These are phyloP conservation scores for Hyperopisus bebe DNA, from an alignment of 2,113 vertebrate genomes.

Conservation along the genomic window DNA sequence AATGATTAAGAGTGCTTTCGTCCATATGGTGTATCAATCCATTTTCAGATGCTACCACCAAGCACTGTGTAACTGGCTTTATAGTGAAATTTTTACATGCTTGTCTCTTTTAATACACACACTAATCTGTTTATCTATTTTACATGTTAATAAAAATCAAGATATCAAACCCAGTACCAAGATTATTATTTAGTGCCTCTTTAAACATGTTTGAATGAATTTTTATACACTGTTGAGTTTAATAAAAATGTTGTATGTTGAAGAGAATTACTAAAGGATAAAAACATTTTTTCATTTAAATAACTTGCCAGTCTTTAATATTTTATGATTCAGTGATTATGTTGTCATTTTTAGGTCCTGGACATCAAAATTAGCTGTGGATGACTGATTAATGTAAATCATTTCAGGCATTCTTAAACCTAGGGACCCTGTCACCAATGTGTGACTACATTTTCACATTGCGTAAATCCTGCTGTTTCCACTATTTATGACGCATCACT, in stretches of 20 bases:
- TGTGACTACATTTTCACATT: not conserved
- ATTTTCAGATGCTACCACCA: not conserved
- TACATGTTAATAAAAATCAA: not conserved
- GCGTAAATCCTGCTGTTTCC: not conserved
- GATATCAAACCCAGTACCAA: not conserved
- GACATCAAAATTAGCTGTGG: not conserved
- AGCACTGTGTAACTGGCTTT: not conserved
- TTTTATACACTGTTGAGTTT: not conserved
- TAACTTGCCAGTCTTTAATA: not conserved
- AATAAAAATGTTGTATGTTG: not conserved
- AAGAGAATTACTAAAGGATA: not conserved
- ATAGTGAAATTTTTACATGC: not conserved
- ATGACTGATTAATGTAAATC: not conserved
- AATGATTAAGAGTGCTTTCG: not conserved
- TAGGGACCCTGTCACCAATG: not conserved
- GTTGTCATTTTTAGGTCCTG: not conserved
- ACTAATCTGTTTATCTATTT: not conserved
- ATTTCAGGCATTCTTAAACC: not conserved
- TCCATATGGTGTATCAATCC: not conserved
- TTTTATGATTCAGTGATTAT: not conserved
- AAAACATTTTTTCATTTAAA: not conserved
- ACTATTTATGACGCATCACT: not conserved
- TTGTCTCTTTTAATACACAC: not conserved
- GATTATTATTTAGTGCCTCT: not conserved
- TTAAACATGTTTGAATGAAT: not conserved